These are phyloP conservation scores for Lutjanus argentimaculatus DNA, from an alignment of 2,797 vertebrate genomes.

Conservation along the genomic window DNA sequence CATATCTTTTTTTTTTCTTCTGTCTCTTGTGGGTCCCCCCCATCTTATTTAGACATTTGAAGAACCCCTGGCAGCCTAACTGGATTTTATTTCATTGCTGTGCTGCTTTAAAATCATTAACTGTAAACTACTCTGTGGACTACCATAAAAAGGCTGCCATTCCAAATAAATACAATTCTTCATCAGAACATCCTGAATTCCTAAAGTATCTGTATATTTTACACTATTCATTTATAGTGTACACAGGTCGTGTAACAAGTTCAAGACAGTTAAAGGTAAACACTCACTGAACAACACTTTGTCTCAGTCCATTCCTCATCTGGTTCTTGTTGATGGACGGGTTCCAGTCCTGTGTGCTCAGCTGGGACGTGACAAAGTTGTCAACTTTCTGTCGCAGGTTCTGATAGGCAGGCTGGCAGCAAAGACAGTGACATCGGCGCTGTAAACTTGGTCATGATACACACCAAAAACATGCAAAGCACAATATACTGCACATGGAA, in stretches of 20 bases:
- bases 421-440: constrained; percentile 14
- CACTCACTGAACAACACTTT: constrained; percentile 97
- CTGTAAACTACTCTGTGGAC: background rate
- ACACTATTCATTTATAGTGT: background rate
- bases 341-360: constrained; percentile 98
- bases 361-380: constrained; percentile 95
- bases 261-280: no score
- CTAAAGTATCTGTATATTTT: background rate
- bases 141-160: background rate
- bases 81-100: no score
- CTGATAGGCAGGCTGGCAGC: constrained; percentile 94
- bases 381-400: constrained; percentile 98
- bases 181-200: background rate
- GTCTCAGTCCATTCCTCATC: constrained; percentile 93
- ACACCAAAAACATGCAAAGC: background rate
- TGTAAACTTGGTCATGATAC: background rate
- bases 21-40: no score
- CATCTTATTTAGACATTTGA: no score
- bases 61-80: no score
- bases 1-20: no score
- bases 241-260: background rate
- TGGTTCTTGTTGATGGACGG: constrained; percentile 99
- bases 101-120: background rate
- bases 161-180: background rate
- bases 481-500: background rate